Evolutionary conservation across 2,888 invertebrate species (phyloP).

Genomic region (Chrysolina americana): DNA sequence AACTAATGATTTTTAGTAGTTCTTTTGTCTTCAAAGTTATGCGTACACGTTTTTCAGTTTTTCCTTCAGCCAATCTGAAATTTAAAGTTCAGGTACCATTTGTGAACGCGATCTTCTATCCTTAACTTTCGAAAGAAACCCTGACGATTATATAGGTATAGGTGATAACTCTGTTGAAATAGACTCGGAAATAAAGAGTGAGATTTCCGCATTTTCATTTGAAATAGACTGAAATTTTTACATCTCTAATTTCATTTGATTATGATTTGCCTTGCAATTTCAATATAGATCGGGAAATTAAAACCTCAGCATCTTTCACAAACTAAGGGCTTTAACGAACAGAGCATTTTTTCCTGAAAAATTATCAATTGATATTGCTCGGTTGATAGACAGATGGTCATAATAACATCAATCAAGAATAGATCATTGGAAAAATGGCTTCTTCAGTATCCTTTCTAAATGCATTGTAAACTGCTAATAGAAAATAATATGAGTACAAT

Average conservation of each 20-base stretch:
- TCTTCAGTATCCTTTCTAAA: too few species aligned
- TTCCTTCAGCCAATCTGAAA: constrained; percentile 35
- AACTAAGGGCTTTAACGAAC: constrained; percentile 59
- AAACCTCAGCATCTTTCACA: constrained; percentile 35
- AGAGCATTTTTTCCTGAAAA: constrained; percentile 50
- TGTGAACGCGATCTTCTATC: constrained; percentile 58
- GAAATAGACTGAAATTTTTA: too few species aligned
- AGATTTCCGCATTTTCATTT: background rate
- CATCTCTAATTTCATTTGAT: background rate
- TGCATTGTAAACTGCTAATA: too few species aligned
- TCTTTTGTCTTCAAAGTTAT: background rate
- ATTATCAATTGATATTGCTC: constrained; percentile 7
- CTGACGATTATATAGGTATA: constrained; percentile 33
- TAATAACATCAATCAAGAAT: too few species aligned
- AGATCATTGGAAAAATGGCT: too few species aligned
- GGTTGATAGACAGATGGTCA: too few species aligned
- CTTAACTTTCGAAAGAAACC: constrained; percentile 43
- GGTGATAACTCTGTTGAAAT: constrained; percentile 17
- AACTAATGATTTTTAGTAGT: background rate
- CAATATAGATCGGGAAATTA: background rate
- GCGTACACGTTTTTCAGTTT: constrained; percentile 12
- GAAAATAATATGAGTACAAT: too few species aligned
- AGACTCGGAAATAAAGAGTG: background rate
- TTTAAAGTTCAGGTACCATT: constrained; percentile 1
- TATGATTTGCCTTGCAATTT: background rate